A percentile compares a stretch with the other conserved stretches of the same genome.
Conservation (phyloP, 2,113 vertebrate species). For the Oryzias woworae region DNA sequence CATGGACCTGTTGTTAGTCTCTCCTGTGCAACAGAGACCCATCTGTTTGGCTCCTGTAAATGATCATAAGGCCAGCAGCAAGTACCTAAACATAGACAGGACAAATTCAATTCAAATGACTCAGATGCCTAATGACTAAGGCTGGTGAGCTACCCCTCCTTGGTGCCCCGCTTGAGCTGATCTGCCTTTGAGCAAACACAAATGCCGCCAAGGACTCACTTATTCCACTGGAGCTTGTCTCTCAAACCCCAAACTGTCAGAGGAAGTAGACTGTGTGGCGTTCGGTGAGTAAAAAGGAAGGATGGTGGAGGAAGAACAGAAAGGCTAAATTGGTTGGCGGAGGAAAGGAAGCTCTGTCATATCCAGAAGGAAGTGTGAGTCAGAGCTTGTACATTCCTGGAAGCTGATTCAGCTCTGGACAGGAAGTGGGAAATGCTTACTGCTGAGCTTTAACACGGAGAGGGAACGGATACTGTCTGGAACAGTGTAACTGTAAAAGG, state of each 20-base stretch:
- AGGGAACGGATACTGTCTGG: slow-evolving; percentile 51
- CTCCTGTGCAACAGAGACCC: slow-evolving; percentile 39
- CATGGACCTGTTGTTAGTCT: slow-evolving; percentile 30
- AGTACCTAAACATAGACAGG: slow-evolving; percentile 54
- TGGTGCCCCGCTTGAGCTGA: slow-evolving; percentile 6
- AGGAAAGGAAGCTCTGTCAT: slow-evolving; percentile 77
- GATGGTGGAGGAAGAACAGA: slow-evolving; percentile 42
- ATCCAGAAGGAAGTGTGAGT: slow-evolving; percentile 85
- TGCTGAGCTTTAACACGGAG: slow-evolving; percentile 57
- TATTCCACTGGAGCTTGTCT: slow-evolving; percentile 64
- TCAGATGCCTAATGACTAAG: slow-evolving; percentile 61
- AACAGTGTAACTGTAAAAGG: slow-evolving; percentile 39
- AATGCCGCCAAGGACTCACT: slow-evolving; percentile 48
- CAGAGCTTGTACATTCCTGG: slow-evolving; percentile 76
- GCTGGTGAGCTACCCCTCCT: slow-evolving; percentile 39
- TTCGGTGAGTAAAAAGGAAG: slow-evolving; percentile 48
- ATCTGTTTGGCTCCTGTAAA: slow-evolving; percentile 51
- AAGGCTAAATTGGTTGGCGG: slow-evolving; percentile 59
- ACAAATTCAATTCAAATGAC: slow-evolving; percentile 67
- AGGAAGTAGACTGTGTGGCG: slow-evolving; percentile 52
- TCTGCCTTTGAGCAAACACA: slow-evolving; percentile 34
- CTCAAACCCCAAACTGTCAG: slow-evolving; percentile 46
- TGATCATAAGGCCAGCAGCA: slow-evolving; percentile 36
- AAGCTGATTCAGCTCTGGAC: slow-evolving; percentile 76
- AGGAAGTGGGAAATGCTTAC: slow-evolving; percentile 73